Evolutionary conservation across 1,140 invertebrate genomes (phyloP).

Genomic region (Scaptomyza graminum): DNA sequence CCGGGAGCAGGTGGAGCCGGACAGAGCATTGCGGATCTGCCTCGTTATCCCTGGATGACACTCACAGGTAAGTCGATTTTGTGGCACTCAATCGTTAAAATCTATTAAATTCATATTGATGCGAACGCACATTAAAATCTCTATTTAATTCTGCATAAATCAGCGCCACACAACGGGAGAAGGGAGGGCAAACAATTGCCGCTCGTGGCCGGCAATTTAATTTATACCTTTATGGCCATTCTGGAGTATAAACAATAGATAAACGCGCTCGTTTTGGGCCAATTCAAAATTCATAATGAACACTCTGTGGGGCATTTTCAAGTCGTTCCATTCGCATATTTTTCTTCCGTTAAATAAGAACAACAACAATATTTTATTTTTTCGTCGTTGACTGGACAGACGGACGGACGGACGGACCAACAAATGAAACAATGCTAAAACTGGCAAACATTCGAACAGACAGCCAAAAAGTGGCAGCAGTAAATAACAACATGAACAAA

Average conservation of each 20-base stretch:
- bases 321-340: conserved; percentile 78
- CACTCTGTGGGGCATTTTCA: conserved; percentile 72
- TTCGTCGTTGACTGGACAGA: conserved; percentile 7
- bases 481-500: conserved; percentile 59
- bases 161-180: conserved; percentile 30
- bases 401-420: background rate
- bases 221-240: conserved; percentile 55
- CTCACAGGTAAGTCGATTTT: conserved; percentile 90
- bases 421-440: conserved; percentile 12
- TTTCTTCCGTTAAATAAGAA: conserved; percentile 61
- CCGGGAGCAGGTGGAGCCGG: conserved; percentile 85
- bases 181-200: background rate
- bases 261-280: conserved; percentile 65
- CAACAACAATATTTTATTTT: conserved; percentile 44
- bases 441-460: conserved; percentile 16
- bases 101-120: too few relatives aligned
- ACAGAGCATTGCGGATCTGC: conserved; percentile 91
- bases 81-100: too few relatives aligned
- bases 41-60: conserved; percentile 98
- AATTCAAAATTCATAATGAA: conserved; percentile 75
- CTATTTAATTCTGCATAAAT: conserved; percentile 58
- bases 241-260: conserved; percentile 76
- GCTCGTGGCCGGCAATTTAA: conserved; percentile 39
- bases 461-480: conserved; percentile 74
- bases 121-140: conserved; percentile 34